A percentile compares a stretch with the other conserved stretches of the same genome.
Conservation (phyloP, 1,140 invertebrate genomes). For the Yoshiicerus persimilis region DNA sequence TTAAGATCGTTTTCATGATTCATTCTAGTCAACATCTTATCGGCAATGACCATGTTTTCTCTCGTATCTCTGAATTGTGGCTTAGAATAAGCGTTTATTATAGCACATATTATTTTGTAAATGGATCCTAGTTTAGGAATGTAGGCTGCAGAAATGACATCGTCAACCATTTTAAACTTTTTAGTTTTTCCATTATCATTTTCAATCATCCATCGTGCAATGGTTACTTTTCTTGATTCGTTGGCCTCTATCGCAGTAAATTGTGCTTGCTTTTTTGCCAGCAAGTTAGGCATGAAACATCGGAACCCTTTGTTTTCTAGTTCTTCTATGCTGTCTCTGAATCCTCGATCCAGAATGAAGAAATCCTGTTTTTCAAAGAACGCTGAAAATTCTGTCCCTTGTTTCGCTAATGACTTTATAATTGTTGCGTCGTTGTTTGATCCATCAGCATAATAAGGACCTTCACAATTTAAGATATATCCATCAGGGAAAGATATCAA, state of each 20-base stretch:
- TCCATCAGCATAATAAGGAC: background rate
- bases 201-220: background rate
- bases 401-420: background rate
- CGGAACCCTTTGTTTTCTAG: background rate
- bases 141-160: background rate
- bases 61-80: background rate
- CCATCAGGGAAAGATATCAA: background rate
- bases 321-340: background rate
- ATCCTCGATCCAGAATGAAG: background rate
- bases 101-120: background rate
- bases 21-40: background rate
- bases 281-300: background rate
- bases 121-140: background rate
- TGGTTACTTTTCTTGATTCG: background rate
- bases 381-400: background rate
- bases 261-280: background rate
- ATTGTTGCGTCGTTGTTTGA: background rate
- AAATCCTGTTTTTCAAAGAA: background rate
- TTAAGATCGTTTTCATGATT: background rate
- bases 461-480: background rate
- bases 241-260: background rate
- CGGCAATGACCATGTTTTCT: background rate
- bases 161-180: slow-evolving; percentile 24
- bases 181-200: slow-evolving; percentile 49
- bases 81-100: background rate